Percentiles rank a stretch among this genome's conserved stretches.
These are phyloP conservation scores for Psephotus haematonotus DNA, from an alignment of 2,113 vertebrate genomes.

Conservation along the genomic window DNA sequence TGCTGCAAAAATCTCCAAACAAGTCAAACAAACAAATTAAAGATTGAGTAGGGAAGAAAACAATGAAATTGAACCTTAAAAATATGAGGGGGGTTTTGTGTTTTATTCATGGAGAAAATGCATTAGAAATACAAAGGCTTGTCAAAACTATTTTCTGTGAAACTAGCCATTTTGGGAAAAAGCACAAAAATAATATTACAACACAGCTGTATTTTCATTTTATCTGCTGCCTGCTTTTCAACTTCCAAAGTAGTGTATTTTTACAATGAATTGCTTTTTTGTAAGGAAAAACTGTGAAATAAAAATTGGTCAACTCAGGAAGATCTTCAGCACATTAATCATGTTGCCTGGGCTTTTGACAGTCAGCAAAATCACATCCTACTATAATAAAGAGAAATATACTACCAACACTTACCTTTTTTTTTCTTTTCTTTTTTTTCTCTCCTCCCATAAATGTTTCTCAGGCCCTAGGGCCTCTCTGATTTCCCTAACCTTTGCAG, in stretches of 20 bases:
- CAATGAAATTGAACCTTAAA: background rate
- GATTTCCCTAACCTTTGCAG: background rate
- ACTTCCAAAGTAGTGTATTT: background rate
- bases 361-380: background rate
- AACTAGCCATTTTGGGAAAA: background rate
- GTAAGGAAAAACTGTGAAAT: background rate
- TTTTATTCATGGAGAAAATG: background rate
- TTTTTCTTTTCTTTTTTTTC: too few species aligned
- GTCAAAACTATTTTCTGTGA: constrained; percentile 21
- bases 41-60: background rate
- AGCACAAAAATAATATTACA: background rate
- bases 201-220: background rate
- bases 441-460: background rate
- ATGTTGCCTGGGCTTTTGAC: background rate
- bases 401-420: background rate
- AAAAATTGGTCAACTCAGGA: background rate
- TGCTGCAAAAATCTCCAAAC: background rate
- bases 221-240: background rate
- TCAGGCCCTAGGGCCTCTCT: background rate
- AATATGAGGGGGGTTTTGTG: background rate
- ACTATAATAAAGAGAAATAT: background rate
- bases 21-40: background rate
- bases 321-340: background rate
- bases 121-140: background rate
- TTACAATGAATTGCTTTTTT: background rate